Evolutionary conservation across 2,888 invertebrate species (phyloP).

Genomic region (Coelinius sp.): DNA sequence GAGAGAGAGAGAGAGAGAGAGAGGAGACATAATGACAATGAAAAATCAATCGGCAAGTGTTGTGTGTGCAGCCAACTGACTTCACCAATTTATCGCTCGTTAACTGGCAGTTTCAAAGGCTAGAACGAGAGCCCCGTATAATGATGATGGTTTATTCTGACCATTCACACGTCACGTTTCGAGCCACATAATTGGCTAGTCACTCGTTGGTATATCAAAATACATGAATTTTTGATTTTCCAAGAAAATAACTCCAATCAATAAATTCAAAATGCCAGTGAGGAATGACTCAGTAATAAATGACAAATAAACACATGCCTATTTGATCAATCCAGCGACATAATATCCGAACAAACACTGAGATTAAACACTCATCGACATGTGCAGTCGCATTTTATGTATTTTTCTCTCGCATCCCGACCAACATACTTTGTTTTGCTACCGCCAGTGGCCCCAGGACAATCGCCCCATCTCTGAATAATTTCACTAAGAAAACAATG

Average conservation of each 20-base stretch:
- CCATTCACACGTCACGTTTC: slow-evolving; percentile 50
- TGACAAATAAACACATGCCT: background rate
- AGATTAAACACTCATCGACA: slow-evolving; percentile 66
- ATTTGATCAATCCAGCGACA: slow-evolving; percentile 53
- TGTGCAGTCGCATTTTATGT: slow-evolving; percentile 28
- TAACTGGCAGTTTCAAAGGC: slow-evolving; percentile 47
- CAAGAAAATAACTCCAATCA: background rate
- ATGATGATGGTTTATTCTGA: slow-evolving; percentile 46
- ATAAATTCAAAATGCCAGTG: background rate
- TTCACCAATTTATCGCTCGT: slow-evolving; percentile 55
- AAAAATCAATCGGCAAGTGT: slow-evolving; percentile 20
- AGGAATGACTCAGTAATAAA: background rate
- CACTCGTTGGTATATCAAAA: slow-evolving; percentile 54
- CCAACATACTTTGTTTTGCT: slow-evolving; percentile 57
- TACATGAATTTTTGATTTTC: slow-evolving; percentile 42
- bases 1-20: background rate
- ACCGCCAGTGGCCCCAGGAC: slow-evolving; percentile 58
- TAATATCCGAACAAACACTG: slow-evolving; percentile 55
- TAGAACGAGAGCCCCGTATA: slow-evolving; percentile 47
- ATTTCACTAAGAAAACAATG: slow-evolving; percentile 4
- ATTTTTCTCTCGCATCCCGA: background rate
- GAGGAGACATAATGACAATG: slow-evolving; percentile 10
- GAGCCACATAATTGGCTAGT: slow-evolving; percentile 56
- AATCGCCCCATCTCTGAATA: slow-evolving; percentile 12
- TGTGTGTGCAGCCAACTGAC: slow-evolving; percentile 17